A percentile compares a stretch with the other conserved stretches of the same genome.
phyloP scores from a whole-genome alignment of 2,888 invertebrate species.

The Sepioteuthis lessoniana region DNA sequence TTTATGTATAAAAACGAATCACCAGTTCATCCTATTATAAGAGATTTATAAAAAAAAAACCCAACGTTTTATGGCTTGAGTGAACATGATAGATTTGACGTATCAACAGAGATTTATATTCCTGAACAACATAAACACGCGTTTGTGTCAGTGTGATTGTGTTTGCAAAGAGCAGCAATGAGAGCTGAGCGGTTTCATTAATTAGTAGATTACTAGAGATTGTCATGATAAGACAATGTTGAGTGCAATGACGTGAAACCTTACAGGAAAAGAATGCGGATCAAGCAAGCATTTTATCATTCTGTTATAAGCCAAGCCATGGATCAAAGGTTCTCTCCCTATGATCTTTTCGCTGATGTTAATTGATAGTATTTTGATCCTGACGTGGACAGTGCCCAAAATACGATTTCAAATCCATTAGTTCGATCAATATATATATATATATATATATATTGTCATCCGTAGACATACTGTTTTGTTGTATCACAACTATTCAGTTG shows the following conservation, averaged over 20 bases:
- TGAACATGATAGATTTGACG: background rate
- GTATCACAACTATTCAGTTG: too few relatives aligned
- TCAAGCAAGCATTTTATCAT: background rate
- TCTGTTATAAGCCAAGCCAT: background rate
- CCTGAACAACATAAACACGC: background rate
- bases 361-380: constrained; percentile 2
- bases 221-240: background rate
- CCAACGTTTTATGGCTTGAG: too few relatives aligned
- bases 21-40: background rate
- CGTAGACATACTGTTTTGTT: too few relatives aligned
- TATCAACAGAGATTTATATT: background rate
- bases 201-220: background rate
- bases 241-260: background rate
- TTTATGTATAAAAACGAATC: background rate
- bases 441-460: too few relatives aligned
- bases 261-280: background rate
- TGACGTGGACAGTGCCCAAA: background rate
- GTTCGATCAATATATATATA: background rate
- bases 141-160: too few relatives aligned
- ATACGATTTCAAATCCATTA: background rate
- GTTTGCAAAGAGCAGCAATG: background rate
- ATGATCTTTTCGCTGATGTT: background rate
- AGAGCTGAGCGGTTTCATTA: background rate
- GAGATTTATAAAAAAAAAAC: background rate
- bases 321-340: background rate